Base-by-base conservation (phyloP, 2,113 vertebrate species). In the Pampusana beccarii region DNA sequence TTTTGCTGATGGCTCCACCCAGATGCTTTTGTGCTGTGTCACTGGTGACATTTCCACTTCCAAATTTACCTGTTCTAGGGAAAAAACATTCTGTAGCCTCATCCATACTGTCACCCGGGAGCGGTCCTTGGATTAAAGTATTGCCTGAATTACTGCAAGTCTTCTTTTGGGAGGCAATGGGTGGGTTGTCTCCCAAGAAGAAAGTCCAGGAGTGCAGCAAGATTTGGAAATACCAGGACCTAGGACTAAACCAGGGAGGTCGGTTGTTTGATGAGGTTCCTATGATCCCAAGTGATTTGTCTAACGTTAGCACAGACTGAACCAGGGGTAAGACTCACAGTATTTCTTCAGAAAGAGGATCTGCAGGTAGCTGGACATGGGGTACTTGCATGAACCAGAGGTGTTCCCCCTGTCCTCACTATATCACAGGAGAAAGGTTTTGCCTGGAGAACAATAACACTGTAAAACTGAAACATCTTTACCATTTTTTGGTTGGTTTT, bases 331-430 rank as follows among this genome's bases (percentile, higher is more conserved):
- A 36, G 19, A 73, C 12, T 54, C 20, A 8, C 23, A n/a, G 13
- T 6, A 11, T 42, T 31, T 78, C 28, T 46, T 64, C 66, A 64
- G 44, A 18, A 20, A 20, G 26, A 53, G 9, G 56, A 67, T 48
- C 28, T 71, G 31, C 46, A 86, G 17, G 58, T 3, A 82, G 34
- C 20, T 40, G 58, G 33, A 16, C 4, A 5, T 2, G 20, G 14
- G 13, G 8, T 18, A 12, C 1, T 0, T 11, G 10, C 4, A 16
- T 5, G 42, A 57, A 18, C 5, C 2, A 0, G 16, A 48, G 21
- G 11, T 11, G 2, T 51, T 78, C 3, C 20, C 2, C 13, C 5
- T 28, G 1, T 33, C 24, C 31, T 73, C 50, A 6, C 8, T 36
- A 5, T 24, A 29, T 75, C 18, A 26, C 16, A 72, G 13, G 14